Conservation (phyloP, 1,140 invertebrate species). For the Drosophila jambulina region DNA sequence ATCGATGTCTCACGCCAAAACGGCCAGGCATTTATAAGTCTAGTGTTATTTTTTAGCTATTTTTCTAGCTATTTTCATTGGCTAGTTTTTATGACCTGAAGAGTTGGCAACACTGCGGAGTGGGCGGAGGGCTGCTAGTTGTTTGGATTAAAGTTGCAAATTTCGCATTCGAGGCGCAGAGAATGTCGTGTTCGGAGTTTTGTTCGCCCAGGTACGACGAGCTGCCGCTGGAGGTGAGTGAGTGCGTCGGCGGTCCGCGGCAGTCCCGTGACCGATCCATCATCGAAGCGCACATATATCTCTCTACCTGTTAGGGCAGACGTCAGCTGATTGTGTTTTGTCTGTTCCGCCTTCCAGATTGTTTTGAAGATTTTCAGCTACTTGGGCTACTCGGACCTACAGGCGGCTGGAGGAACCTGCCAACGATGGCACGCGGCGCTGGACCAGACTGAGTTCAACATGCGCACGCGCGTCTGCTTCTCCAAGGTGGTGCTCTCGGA, state of each 20-base stretch:
- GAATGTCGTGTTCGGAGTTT: slow-evolving; percentile 58
- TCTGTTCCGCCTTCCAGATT: slow-evolving; percentile 85
- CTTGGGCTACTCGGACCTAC: slow-evolving; percentile 87
- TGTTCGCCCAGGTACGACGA: slow-evolving; percentile 65
- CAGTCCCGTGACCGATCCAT: slow-evolving; percentile 48
- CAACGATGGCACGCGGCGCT: slow-evolving; percentile 87
- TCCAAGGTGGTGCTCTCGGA: slow-evolving; percentile 86
- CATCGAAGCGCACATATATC: slow-evolving; percentile 10
- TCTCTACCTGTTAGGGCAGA: slow-evolving; percentile 43
- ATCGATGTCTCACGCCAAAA: too few relatives aligned
- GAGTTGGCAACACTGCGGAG: too few relatives aligned
- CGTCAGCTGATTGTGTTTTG: slow-evolving; percentile 69
- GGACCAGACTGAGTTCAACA: slow-evolving; percentile 86
- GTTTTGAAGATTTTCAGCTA: slow-evolving; percentile 88
- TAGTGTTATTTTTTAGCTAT: too few relatives aligned
- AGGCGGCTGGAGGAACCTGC: slow-evolving; percentile 87
- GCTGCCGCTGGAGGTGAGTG: slow-evolving; percentile 78
- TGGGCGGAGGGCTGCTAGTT: slow-evolving; percentile 36
- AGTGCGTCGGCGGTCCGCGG: not conserved
- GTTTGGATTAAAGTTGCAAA: slow-evolving; percentile 19
- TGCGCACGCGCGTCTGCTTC: slow-evolving; percentile 86
- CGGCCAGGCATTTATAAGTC: too few relatives aligned
- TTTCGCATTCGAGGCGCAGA: slow-evolving; percentile 11
- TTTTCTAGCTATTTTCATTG: too few relatives aligned
- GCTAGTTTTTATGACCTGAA: too few relatives aligned